Conservation (phyloP, 2,113 vertebrate species). For the Ceratotherium simum region DNA sequence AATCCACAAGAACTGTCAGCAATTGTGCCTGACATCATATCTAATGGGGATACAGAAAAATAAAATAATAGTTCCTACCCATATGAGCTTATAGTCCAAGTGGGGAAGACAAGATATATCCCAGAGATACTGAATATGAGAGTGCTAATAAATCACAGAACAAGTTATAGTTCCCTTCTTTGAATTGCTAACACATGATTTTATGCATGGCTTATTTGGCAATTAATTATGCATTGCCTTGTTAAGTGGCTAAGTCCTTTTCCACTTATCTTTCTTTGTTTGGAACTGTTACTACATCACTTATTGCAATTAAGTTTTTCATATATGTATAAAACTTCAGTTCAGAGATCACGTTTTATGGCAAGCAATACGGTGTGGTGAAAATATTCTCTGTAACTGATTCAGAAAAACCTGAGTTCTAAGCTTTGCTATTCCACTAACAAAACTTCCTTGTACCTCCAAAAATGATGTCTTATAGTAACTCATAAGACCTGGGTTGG, state of each 20-base stretch:
- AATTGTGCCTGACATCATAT: not conserved
- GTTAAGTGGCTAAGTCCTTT: not conserved
- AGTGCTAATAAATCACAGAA: not conserved
- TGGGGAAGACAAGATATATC: not conserved
- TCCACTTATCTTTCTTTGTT: not conserved
- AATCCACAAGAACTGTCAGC: not conserved
- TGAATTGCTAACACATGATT: not conserved
- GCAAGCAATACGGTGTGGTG: not conserved
- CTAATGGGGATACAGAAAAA: not conserved
- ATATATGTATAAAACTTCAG: not conserved
- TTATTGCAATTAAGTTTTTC: not conserved
- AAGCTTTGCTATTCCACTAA: not conserved
- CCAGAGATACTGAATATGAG: not conserved
- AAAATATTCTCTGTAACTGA: not conserved
- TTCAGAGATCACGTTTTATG: not conserved
- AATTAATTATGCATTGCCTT: not conserved
- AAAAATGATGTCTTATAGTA: not conserved
- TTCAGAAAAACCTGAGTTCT: not conserved
- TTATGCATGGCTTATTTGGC: not conserved
- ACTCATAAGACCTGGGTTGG: not conserved
- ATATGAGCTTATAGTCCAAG: not conserved
- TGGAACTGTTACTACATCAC: not conserved
- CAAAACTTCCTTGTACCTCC: not conserved
- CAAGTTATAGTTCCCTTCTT: not conserved
- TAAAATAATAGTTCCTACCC: not conserved